These are phyloP conservation scores for Mythimna ferrago DNA, from an alignment of 2,888 invertebrate species.

Conservation along the genomic window DNA sequence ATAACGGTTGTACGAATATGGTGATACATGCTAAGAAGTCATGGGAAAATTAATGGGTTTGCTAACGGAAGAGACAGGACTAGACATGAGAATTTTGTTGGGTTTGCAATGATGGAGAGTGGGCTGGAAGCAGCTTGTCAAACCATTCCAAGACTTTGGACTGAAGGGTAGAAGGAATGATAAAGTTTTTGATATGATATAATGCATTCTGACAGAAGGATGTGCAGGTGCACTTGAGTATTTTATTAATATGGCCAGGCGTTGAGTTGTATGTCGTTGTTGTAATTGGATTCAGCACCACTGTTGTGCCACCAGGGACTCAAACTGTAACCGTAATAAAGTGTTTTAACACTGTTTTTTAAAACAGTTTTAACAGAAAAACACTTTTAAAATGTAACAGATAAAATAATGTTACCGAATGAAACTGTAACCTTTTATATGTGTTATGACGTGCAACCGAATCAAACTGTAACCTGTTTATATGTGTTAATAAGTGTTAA, in stretches of 20 bases:
- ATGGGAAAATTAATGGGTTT: conserved; percentile 35
- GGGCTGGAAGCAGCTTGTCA: neutral
- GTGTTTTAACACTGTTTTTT: too few relatives aligned
- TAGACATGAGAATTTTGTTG: neutral
- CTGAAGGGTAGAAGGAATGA: neutral
- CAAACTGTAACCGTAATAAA: too few relatives aligned
- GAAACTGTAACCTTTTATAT: too few relatives aligned
- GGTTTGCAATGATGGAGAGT: neutral
- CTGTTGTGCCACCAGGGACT: too few relatives aligned
- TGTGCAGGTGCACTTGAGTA: neutral
- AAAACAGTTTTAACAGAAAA: too few relatives aligned
- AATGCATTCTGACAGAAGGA: neutral
- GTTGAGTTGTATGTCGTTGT: neutral
- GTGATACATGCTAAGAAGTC: conserved; percentile 40
- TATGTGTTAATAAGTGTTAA: too few relatives aligned
- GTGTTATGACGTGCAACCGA: too few relatives aligned
- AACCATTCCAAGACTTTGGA: neutral
- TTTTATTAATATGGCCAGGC: neutral
- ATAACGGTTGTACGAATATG: conserved; percentile 53
- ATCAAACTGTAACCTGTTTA: too few relatives aligned
- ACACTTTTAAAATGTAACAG: too few relatives aligned
- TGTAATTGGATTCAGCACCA: too few relatives aligned
- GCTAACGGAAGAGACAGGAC: neutral
- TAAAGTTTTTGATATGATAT: too few relatives aligned
- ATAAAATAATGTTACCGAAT: too few relatives aligned